These are phyloP conservation scores for Geophilus truncorum DNA, from an alignment of 2,888 invertebrate species.

Conservation along the genomic window DNA sequence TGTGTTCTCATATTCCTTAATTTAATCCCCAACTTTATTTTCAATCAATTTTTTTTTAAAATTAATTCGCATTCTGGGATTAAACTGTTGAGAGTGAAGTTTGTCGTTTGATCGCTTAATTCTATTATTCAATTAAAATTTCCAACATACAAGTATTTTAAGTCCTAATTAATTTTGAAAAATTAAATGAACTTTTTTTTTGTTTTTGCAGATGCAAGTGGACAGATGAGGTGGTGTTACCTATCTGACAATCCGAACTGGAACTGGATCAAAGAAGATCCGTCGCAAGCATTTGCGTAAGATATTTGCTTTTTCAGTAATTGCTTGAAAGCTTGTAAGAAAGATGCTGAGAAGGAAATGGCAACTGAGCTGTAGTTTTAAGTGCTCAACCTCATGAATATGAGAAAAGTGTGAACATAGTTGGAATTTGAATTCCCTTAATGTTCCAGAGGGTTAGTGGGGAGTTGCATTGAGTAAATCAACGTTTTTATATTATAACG, in stretches of 20 bases:
- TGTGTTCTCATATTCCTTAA: too few relatives aligned
- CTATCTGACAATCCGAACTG: slow-evolving; percentile 22
- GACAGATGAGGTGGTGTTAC: slow-evolving; percentile 25
- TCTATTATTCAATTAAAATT: neutral
- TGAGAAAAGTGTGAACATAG: neutral
- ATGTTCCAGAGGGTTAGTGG: too few relatives aligned
- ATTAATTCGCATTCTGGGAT: too few relatives aligned
- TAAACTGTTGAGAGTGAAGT: too few relatives aligned
- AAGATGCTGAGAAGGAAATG: neutral
- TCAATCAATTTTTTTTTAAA: too few relatives aligned
- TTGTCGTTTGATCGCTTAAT: too few relatives aligned
- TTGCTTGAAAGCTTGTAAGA: neutral
- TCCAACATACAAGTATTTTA: too few relatives aligned
- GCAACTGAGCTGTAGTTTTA: neutral
- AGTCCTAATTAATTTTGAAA: too few relatives aligned
- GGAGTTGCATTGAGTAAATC: too few relatives aligned
- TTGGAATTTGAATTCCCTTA: neutral
- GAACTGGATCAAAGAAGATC: neutral
- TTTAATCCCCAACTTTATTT: too few relatives aligned
- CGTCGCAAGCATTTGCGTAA: slow-evolving; percentile 22
- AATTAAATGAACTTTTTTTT: neutral
- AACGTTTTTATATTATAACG: too few relatives aligned
- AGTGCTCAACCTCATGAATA: neutral
- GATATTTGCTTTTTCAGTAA: neutral
- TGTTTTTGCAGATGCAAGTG: neutral